Percentiles rank a stretch among this genome's conserved stretches.
These are phyloP conservation scores for Epizoanthus rinbou DNA, from an alignment of 92 coral and sea anemone species.

Conservation along the genomic window DNA sequence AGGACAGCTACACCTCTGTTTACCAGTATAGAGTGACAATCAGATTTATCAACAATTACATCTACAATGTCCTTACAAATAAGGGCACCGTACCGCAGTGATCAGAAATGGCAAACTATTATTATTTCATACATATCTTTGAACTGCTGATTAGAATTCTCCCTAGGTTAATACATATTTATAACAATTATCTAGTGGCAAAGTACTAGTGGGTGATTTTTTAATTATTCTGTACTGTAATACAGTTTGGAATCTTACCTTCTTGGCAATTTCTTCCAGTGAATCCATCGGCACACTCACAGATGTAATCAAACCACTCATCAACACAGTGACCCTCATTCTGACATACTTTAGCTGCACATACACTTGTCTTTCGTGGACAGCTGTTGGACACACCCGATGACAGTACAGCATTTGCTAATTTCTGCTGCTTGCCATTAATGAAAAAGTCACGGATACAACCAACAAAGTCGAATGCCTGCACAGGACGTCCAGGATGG, in stretches of 20 bases:
- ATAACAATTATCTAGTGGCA: too few relatives aligned
- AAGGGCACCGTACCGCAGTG: too few relatives aligned
- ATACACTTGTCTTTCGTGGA: conserved; percentile 74
- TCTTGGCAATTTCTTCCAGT: conserved; percentile 78
- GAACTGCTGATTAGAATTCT: too few relatives aligned
- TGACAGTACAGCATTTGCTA: conserved; percentile 51
- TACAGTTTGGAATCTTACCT: conserved; percentile 54
- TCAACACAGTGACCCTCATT: conserved; percentile 85
- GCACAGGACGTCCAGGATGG: conserved; percentile 73
- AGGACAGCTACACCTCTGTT: too few relatives aligned
- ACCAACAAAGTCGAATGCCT: conserved; percentile 86
- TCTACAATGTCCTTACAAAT: too few relatives aligned
- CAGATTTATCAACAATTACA: too few relatives aligned
- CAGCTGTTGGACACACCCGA: conserved; percentile 70
- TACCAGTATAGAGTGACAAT: too few relatives aligned
- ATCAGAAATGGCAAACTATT: too few relatives aligned
- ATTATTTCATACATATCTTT: too few relatives aligned
- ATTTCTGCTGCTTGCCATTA: conserved; percentile 66
- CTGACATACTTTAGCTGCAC: conserved; percentile 62
- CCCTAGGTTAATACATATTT: too few relatives aligned
- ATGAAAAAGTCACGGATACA: conserved; percentile 90
- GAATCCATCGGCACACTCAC: conserved; percentile 80
- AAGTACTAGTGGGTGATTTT: too few relatives aligned
- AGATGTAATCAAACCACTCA: conserved; percentile 86
- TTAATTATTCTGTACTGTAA: background rate